Evolutionary conservation across 2,888 invertebrate genomes (phyloP), one percentile per base, ranked within the genome.

Genomic region (Idaea dimidiata): DNA sequence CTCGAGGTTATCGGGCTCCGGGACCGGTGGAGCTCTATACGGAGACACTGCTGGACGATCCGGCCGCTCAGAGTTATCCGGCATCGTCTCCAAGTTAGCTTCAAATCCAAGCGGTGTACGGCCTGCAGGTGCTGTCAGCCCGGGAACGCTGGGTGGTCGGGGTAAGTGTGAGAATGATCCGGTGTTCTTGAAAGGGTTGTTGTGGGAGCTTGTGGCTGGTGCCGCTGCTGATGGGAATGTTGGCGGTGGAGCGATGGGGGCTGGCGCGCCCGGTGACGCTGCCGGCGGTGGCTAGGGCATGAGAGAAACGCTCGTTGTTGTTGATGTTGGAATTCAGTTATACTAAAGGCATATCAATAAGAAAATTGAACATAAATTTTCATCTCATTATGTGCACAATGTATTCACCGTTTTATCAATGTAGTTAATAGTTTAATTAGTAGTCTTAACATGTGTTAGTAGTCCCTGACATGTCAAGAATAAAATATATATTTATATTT

Each of bases 31-130:
- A 10, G 32, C 32, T 58, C 83, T 75, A 62, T 81, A 86, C 10
- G 78, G 72, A 1, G 82, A 67, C 33, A 81, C 70, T 68, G 83
- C 86, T 5, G 88, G 90, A 65, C 86, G 90, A 77, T 94, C 95
- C 0, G 94, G 94, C 62, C 94, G 91, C 80, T 95, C 96, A 0
- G 94, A 94, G 79, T 95, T 95, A 78, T 95, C 95, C 1, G 95
- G 94, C 4, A 94, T 90, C 5, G 94, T 94, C 83, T 95, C 95
- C 67, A 95, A 87, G 81, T 95, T 95, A 4, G 94, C 94, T 63
- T 93, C 93, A 77, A 87, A 93, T 56, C 87, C 87, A 57, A 83
- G 74, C n/a, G 86, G 75, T 24, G 81, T 72, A 72, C 84, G 78
- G 64, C 83, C 62, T 88, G 87, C 62, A n/a, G n/a, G n/a, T 89